phyloP scores from a whole-genome alignment of 2,113 vertebrate species.

The Empidonax traillii region DNA sequence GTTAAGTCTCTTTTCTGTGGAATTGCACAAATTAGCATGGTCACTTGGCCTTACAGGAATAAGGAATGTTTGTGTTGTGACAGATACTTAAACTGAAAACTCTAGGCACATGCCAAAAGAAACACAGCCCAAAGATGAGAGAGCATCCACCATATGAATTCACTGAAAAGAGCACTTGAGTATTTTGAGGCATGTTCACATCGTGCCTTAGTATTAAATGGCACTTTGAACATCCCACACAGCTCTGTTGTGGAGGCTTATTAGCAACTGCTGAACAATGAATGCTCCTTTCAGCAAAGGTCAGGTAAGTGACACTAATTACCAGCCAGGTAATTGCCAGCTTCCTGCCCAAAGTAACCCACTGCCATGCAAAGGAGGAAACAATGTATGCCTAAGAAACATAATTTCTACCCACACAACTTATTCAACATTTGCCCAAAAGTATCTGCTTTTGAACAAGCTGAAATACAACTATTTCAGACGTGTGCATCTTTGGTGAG shows the following conservation, averaged over 20 bases:
- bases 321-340: background rate
- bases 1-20: background rate
- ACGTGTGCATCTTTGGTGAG: background rate
- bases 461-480: background rate
- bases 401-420: background rate
- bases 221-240: background rate
- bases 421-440: background rate
- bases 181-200: background rate
- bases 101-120: background rate
- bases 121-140: background rate
- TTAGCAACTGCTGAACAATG: background rate
- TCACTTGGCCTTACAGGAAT: background rate
- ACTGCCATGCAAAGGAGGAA: background rate
- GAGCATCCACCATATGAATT: background rate
- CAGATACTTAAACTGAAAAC: background rate
- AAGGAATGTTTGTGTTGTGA: background rate
- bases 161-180: background rate
- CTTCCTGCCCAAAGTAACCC: background rate
- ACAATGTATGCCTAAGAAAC: background rate
- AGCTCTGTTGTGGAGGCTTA: background rate
- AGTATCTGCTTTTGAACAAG: background rate
- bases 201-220: background rate
- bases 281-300: background rate
- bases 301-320: background rate
- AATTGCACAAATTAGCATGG: background rate